These are phyloP conservation scores for Portunus trituberculatus DNA, from an alignment of 1,140 invertebrate species.

Conservation along the genomic window DNA sequence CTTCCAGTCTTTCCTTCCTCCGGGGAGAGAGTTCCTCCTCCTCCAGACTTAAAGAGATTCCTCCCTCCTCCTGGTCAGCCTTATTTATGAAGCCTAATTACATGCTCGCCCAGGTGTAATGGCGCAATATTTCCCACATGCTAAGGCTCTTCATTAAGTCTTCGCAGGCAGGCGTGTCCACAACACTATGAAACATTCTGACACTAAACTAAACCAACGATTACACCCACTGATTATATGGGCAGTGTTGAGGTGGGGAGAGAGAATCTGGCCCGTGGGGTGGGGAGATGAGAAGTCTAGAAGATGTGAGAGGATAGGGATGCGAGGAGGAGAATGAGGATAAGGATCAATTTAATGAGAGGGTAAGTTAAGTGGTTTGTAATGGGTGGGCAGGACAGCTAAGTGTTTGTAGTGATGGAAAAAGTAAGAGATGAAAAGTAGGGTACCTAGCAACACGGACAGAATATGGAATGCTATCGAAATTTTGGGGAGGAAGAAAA, in stretches of 20 bases:
- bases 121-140: conserved; percentile 61
- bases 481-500: no score
- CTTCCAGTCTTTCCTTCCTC: neutral
- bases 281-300: neutral
- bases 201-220: neutral
- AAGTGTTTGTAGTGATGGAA: neutral
- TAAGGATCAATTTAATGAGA: neutral
- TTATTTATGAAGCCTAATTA: conserved; percentile 69
- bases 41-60: conserved; percentile 31
- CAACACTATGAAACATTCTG: conserved; percentile 52
- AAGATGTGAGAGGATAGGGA: no score
- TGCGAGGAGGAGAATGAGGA: neutral
- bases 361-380: neutral
- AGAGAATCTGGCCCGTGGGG: neutral
- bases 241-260: neutral
- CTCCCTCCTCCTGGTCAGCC: conserved; percentile 48
- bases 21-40: neutral
- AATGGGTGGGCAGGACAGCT: no score
- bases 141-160: conserved; percentile 54
- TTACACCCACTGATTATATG: conserved; percentile 47
- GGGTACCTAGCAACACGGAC: no score
- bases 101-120: conserved; percentile 65
- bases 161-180: conserved; percentile 27
- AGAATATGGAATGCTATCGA: no score
- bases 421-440: neutral